Evolutionary conservation across 2,113 vertebrate genomes (phyloP), one percentile per base, ranked within the genome.

Genomic region (Syrrhaptes paradoxus): DNA sequence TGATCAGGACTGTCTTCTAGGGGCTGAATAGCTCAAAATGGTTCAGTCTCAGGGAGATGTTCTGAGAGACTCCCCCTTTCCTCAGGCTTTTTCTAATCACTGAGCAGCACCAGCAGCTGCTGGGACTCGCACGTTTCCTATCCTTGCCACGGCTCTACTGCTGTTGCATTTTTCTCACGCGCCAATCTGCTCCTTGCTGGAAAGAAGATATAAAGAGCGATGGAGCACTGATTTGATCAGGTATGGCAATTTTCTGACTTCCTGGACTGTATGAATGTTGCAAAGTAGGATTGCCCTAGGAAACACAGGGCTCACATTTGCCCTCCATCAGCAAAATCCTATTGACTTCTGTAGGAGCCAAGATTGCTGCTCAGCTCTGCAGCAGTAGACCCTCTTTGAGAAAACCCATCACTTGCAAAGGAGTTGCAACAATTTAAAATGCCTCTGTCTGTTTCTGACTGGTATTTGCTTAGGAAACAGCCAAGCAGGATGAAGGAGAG

Each of bases 241-340:
- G 8, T 17, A 11, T 31, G n/a, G 10, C 31, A 55, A 38, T 87
- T 31, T 87, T 45, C 19, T 93, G 4, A 38, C 61, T 73, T 58
- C 25, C 71, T 70, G 38, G 36, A 65, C 71, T 80, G 17, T 48
- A n/a, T 29, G 77, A 87, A 81, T 45, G 22, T 36, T 89, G 51
- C 28, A 84, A 52, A 73, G 46, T 26, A 84, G 78, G 58, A 85
- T 59, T 88, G 76, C 38, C 81, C 87, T 89, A 78, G 32, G 84
- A 92, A 94, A 89, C 43, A 79, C 31, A 87, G 21, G 21, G 55
- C 29, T 90, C n/a, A 20, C 7, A 3, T 75, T 55, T 89, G 52
- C 16, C 4, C 11, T 87, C 45, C 49, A 54, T n/a, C 36, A 75
- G 28, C 26, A 76, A 78, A 94, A 82, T 32, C 77, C 63, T 51